These are phyloP conservation scores for Luehdorfia chinensis DNA, from an alignment of 1,140 invertebrate species.

Conservation along the genomic window DNA sequence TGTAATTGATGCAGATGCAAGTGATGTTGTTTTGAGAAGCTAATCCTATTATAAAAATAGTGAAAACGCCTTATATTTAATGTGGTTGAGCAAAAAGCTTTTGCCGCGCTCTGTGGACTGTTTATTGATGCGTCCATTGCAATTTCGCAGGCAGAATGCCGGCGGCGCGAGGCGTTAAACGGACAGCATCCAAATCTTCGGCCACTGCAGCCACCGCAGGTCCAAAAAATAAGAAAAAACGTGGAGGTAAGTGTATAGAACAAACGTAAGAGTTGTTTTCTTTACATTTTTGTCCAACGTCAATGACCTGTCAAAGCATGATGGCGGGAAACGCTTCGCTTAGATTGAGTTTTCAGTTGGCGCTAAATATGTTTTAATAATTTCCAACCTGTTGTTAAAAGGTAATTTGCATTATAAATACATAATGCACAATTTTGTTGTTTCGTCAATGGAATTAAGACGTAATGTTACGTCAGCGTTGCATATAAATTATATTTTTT, in stretches of 20 bases:
- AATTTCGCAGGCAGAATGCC: constrained; percentile 72
- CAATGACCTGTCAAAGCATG: constrained; percentile 73
- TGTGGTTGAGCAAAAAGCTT: constrained; percentile 35
- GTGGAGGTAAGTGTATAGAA: constrained; percentile 53
- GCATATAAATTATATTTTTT: constrained; percentile 38
- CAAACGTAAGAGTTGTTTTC: constrained; percentile 62
- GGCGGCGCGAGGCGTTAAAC: constrained; percentile 66
- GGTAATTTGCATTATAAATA: constrained; percentile 20
- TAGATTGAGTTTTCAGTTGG: constrained; percentile 22
- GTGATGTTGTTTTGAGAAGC: constrained; percentile 44
- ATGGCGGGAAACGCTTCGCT: constrained; percentile 67
- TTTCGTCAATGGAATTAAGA: constrained; percentile 22
- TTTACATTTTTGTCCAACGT: constrained; percentile 65
- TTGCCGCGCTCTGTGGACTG: constrained; percentile 58
- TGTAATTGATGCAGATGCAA: constrained; percentile 55
- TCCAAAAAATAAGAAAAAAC: constrained; percentile 72
- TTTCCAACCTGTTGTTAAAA: constrained; percentile 18
- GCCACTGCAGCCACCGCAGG: constrained; percentile 44
- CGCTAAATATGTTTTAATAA: constrained; percentile 19
- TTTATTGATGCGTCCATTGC: constrained; percentile 68
- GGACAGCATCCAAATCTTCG: constrained; percentile 64
- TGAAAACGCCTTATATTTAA: constrained; percentile 59
- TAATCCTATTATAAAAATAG: constrained; percentile 59
- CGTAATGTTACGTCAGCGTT: constrained; percentile 43
- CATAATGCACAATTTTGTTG: constrained; percentile 19